Evolutionary conservation across 2,113 vertebrate genomes (phyloP).

Genomic region (Aegithalos caudatus): DNA sequence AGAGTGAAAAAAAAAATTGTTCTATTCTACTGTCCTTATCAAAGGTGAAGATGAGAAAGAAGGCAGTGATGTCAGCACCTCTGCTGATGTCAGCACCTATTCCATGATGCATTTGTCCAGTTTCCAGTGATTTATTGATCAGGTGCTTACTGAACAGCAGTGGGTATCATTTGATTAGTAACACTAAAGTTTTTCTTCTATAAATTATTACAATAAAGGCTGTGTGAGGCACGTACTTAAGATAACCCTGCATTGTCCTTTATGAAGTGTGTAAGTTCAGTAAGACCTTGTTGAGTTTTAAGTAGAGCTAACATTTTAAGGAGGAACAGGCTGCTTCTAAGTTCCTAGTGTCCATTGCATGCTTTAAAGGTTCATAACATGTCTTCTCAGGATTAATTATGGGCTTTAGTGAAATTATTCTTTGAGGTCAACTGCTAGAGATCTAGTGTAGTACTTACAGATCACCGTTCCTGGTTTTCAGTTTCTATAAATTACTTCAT

Average conservation of each 20-base stretch:
- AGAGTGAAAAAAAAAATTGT: not conserved
- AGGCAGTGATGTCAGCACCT: not conserved
- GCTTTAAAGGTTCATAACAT: not conserved
- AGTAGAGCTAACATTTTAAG: not conserved
- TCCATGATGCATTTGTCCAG: not conserved
- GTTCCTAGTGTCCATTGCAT: not conserved
- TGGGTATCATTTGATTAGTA: not conserved
- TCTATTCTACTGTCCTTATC: not conserved
- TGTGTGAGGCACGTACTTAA: not conserved
- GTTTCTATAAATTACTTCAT: not conserved
- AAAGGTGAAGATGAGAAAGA: not conserved
- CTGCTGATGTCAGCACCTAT: no score
- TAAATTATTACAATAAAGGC: not conserved
- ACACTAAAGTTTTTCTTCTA: not conserved
- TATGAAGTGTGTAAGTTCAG: not conserved
- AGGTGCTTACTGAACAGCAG: rapidly evolving
- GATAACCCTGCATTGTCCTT: not conserved
- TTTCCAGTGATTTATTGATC: not conserved
- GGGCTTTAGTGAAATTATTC: not conserved
- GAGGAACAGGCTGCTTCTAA: not conserved
- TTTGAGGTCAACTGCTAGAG: not conserved
- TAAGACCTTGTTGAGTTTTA: not conserved
- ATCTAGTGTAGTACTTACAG: not conserved
- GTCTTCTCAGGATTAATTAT: not conserved
- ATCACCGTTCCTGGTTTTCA: not conserved